These are phyloP conservation scores for Phaethornis superciliosus DNA, from an alignment of 2,113 vertebrate genomes.

Conservation along the genomic window DNA sequence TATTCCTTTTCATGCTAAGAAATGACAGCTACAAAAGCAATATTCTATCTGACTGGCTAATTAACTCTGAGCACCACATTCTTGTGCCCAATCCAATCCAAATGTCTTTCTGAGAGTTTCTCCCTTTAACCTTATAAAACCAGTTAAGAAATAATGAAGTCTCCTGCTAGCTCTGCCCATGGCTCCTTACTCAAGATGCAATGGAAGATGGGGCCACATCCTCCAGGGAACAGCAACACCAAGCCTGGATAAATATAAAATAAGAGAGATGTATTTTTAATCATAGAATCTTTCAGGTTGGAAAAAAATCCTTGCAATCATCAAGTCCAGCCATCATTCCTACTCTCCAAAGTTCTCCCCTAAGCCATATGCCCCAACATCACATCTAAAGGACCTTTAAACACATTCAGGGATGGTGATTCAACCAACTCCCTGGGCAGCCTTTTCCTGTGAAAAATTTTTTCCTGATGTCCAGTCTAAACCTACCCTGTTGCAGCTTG, in stretches of 20 bases:
- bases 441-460: no score
- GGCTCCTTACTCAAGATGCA: background rate
- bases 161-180: background rate
- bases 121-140: background rate
- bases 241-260: background rate
- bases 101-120: background rate
- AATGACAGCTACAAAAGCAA: constrained; percentile 3
- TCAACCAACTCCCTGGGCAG: no score
- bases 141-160: background rate
- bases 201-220: background rate
- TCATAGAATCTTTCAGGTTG: no score
- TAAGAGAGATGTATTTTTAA: background rate
- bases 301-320: no score
- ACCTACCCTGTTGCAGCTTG: no score
- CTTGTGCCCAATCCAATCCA: background rate
- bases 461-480: no score
- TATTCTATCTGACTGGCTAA: background rate
- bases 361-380: no score
- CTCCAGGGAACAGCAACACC: background rate
- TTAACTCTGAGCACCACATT: background rate
- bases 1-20: background rate
- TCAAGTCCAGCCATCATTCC: no score
- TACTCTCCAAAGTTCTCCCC: no score
- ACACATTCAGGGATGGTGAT: no score
- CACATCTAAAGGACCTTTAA: no score